phyloP scores from a whole-genome alignment of 1,140 invertebrate species.

The Caligus rogercresseyi region DNA sequence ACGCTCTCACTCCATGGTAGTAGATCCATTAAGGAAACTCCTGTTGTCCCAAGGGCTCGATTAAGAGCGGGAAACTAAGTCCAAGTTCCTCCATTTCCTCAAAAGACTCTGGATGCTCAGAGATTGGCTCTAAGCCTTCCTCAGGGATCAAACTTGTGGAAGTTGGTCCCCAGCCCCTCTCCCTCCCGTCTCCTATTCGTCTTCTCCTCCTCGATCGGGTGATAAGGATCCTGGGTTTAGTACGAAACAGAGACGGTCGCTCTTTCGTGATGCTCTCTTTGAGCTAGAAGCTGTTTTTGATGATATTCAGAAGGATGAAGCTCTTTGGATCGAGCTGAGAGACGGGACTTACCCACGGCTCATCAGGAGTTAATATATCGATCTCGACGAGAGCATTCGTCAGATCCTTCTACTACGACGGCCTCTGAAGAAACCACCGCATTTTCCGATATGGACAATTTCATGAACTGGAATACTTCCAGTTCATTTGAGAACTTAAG shows the following conservation, averaged over 20 bases:
- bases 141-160: neutral
- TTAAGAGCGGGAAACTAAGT: slow-evolving; percentile 13
- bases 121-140: neutral
- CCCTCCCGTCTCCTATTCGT: neutral
- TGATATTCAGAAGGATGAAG: slow-evolving; percentile 58
- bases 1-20: neutral
- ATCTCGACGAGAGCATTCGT: neutral
- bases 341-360: slow-evolving; percentile 44
- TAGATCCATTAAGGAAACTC: neutral
- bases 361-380: slow-evolving; percentile 27
- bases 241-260: slow-evolving; percentile 10
- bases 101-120: slow-evolving; percentile 18
- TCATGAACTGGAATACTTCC: slow-evolving; percentile 24
- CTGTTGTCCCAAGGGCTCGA: neutral
- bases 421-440: neutral
- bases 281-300: slow-evolving; percentile 69
- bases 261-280: slow-evolving; percentile 46
- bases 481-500: slow-evolving; percentile 22
- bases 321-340: slow-evolving; percentile 55
- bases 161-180: neutral
- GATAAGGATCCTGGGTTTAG: slow-evolving; percentile 15
- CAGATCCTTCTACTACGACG: neutral
- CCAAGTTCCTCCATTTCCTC: slow-evolving; percentile 17
- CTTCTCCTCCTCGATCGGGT: neutral
- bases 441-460: slow-evolving; percentile 23